phyloP scores from a whole-genome alignment of 1,140 invertebrate genomes.

The Caenorhabditis latens region DNA sequence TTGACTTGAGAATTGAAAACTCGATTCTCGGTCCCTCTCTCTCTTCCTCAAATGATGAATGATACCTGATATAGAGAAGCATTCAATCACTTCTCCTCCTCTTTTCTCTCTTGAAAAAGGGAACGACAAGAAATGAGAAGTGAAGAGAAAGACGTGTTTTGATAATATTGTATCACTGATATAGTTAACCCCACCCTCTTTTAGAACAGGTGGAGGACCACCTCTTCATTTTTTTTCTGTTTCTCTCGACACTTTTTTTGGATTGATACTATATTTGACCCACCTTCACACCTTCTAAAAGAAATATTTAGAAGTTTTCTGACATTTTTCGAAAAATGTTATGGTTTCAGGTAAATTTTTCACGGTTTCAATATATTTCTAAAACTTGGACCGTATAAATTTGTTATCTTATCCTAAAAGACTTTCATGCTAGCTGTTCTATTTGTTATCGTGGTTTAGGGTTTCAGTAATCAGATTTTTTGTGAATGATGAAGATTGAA shows the following conservation, averaged over 20 bases:
- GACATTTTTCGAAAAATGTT: not conserved
- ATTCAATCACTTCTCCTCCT: conserved; percentile 16
- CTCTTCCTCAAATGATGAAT: conserved; percentile 47
- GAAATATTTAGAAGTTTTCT: not conserved
- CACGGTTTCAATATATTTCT: no score
- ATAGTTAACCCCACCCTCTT: conserved; percentile 20
- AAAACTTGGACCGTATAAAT: no score
- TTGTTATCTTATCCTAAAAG: no score
- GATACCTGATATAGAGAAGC: conserved; percentile 15
- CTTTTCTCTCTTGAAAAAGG: not conserved
- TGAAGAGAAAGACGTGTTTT: conserved; percentile 25
- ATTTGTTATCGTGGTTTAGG: no score
- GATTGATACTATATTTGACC: not conserved
- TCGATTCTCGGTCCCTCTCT: not conserved
- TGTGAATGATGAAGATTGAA: no score
- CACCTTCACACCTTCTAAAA: not conserved
- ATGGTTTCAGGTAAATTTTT: conserved; percentile 44
- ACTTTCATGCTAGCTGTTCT: no score
- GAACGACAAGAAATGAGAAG: not conserved
- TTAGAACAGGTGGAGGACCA: not conserved
- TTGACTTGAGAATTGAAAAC: conserved; percentile 2
- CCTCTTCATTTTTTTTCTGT: not conserved
- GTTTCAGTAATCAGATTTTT: no score
- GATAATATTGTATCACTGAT: conserved; percentile 1
- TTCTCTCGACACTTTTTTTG: not conserved